Percentiles rank a stretch among this genome's conserved stretches.
phyloP scores from a whole-genome alignment of 2,113 vertebrate species.

The Saiga tatarica region DNA sequence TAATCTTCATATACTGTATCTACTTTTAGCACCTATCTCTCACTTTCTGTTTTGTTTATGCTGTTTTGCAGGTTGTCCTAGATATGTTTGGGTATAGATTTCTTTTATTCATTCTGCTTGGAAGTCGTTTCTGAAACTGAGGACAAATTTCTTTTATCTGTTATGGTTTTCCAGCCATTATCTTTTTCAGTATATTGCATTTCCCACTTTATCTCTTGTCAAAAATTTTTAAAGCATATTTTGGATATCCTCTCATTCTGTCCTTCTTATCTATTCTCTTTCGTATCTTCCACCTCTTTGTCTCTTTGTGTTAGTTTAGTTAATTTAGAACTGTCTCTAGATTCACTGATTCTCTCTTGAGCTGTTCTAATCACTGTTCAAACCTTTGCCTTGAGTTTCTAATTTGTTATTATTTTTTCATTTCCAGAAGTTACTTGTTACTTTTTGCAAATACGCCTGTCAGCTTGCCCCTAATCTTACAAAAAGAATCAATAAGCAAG shows the following conservation, averaged over 20 bases:
- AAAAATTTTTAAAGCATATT: not conserved
- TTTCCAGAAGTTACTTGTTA: not conserved
- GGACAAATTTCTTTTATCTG: not conserved
- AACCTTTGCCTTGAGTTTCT: not conserved
- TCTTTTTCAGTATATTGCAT: not conserved
- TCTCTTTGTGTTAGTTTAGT: not conserved
- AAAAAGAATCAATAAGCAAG: not conserved
- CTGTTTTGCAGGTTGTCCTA: not conserved
- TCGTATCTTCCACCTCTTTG: not conserved
- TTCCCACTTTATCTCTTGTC: not conserved
- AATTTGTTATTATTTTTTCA: slow-evolving; percentile 2
- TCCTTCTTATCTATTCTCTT: not conserved
- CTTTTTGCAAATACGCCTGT: not conserved
- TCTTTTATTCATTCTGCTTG: not conserved
- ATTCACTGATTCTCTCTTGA: not conserved
- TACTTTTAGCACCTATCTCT: not conserved
- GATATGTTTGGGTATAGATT: not conserved
- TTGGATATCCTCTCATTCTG: not conserved
- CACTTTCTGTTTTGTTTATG: not conserved
- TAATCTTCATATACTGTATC: not conserved
- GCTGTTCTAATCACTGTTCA: not conserved
- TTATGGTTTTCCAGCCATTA: not conserved
- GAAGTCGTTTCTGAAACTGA: not conserved
- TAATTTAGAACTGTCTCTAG: not conserved
- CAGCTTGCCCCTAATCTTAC: not conserved